Evolutionary conservation across 2,888 invertebrate genomes (phyloP).

Genomic region (Drosophila neutralis): DNA sequence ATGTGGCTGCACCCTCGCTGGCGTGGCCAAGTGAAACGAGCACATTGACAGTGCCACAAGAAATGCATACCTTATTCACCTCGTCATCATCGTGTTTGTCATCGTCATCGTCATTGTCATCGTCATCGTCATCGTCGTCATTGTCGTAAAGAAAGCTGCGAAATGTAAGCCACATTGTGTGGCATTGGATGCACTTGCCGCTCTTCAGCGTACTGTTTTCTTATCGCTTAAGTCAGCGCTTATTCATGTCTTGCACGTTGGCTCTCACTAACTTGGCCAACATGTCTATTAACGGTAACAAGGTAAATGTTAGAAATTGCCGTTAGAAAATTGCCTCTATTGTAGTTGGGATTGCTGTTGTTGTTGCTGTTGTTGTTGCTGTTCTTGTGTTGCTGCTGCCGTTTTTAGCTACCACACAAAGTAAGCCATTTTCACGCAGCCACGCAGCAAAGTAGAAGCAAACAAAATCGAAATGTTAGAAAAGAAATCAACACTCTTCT

Average conservation of each 20-base stretch:
- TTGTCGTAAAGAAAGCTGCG: constrained; percentile 63
- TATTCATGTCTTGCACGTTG: constrained; percentile 70
- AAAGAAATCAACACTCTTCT: constrained; percentile 12
- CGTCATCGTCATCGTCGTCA: constrained; percentile 1
- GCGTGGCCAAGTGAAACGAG: constrained; percentile 11
- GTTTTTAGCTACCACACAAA: constrained; percentile 46
- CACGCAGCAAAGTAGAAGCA: constrained; percentile 23
- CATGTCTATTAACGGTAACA: constrained; percentile 81
- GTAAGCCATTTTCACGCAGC: constrained; percentile 46
- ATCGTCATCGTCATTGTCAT: background rate
- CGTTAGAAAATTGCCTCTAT: constrained; percentile 75
- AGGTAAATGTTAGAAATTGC: constrained; percentile 79
- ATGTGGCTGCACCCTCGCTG: constrained; percentile 12
- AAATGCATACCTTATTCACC: constrained; percentile 7
- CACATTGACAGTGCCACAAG: constrained; percentile 1
- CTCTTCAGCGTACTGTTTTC: constrained; percentile 8
- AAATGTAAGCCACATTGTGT: constrained; percentile 64
- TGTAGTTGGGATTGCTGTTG: constrained; percentile 28
- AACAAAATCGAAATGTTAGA: constrained; percentile 24
- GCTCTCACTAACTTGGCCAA: constrained; percentile 76
- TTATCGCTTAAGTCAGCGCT: constrained; percentile 45
- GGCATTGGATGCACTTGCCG: constrained; percentile 8
- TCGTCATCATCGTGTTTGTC: background rate
- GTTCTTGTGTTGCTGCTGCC: constrained; percentile 23
- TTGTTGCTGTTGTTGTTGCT: constrained; percentile 35